Base-by-base conservation (phyloP, 2,888 invertebrate genomes). In the Melanargia galathea region DNA sequence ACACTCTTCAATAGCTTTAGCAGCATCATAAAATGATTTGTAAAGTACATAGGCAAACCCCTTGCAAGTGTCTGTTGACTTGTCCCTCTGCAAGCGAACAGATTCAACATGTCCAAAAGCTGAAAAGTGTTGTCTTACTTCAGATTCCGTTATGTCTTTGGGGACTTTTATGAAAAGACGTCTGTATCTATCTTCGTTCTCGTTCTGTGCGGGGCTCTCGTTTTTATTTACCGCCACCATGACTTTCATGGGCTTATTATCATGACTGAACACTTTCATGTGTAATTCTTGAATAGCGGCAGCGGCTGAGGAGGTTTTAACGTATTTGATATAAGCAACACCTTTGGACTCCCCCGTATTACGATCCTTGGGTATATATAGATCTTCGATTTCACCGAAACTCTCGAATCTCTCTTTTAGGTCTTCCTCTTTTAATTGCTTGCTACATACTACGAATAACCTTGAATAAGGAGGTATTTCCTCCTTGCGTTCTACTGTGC, bases 31-130 rank as follows among this genome's bases (percentile, higher is more conserved):
- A 77, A 97, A 96, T 74, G 95, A 85, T 48, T 80, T 81, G 65
- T 96, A 99, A 79, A 97, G 95, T 7, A 99, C 93, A 84, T 96
- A 99, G 10, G 96, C 99, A 90, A 95, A 98, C 2, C 98, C 98
- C 86, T 95, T 96, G 63, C 95, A 94, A 68, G 93, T 94, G 5
- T 97, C 96, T 40, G 95, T 96, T 84, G 93, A 93, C 78, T 93
- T 94, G 65, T 97, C 97, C 73, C 95, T 93, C 35, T 95, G 95
- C n/a, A 99, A 87, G 62, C 95, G 93, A 0, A 98, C 93, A 62
- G 94, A 93, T 1, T 94, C 94, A 0, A 99, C 95, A 60, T 86
- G 87, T 0, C 99, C 99, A 93, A 98, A 99, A 78, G 96, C 95
- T 52, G 92, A 86, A 79, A 99, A 99, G 82, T 97, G 97, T 0